Evolutionary conservation across 2,888 invertebrate genomes (phyloP), one percentile per base, ranked within the genome.

Genomic region (Eristalinus aeneus): DNA sequence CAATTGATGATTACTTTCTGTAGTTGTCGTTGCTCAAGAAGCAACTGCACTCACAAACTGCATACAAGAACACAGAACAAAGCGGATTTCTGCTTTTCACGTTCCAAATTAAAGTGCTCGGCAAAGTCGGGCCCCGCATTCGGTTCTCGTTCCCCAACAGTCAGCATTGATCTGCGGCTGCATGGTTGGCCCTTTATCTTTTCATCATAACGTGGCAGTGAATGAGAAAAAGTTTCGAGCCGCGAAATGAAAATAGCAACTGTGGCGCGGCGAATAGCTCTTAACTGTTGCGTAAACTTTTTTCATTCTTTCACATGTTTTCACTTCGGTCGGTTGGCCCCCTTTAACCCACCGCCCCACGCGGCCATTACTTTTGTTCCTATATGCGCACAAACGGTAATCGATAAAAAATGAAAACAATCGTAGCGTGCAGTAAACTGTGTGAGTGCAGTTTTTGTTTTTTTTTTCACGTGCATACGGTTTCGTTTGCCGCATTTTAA

Each of bases 181-280:
- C 39, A 39, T 39, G 73, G 36, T 56, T 56, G 54, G 20, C n/a
- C 12, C 36, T 58, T 27, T 36, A 74, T 74, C 56, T 20, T n/a
- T 9, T 16, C 5, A 27, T 54, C n/a, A 23, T 10, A 12, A 6
- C 16, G 23, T 56, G 73, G 73, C 73, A 64, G 63, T 64, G 73
- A 74, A 74, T 74, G 73, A 5, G 73, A 2, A 74, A 74, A 74
- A 56, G 9, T 64, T 74, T 63, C 31, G 23, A 27, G 27, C 64
- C 56, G 54, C 64, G 64, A 64, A 64, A 74, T 56, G 54, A 73
- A 74, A 74, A 74, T 27, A 32, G 73, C 53, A 73, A 64, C 73
- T 64, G 23, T 74, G 16, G 46, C 46, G 46, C 46, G 8, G 46
- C 46, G n/a, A 46, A 46, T 46, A 46, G 46, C 46, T 46, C 46